These are phyloP conservation scores for Pristionchus entomophagus DNA, from an alignment of 2,888 invertebrate species.

Conservation along the genomic window DNA sequence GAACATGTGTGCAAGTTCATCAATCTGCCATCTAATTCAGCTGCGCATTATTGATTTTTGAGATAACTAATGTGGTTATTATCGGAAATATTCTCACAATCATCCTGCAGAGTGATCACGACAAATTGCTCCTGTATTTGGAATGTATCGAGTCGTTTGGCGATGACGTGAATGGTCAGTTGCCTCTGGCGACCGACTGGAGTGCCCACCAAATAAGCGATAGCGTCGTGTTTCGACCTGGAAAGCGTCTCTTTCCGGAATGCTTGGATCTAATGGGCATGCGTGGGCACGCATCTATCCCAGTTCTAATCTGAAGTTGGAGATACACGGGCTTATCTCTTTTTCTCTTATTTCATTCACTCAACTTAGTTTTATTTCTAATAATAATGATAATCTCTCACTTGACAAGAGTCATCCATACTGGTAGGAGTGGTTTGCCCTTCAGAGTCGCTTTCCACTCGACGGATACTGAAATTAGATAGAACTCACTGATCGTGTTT, in stretches of 20 bases:
- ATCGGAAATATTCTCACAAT: conserved; percentile 57
- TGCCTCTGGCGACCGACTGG: conserved; percentile 69
- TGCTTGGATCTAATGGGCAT: too few species aligned
- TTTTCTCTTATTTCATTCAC: too few species aligned
- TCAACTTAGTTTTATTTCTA: too few species aligned
- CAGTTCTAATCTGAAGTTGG: too few species aligned
- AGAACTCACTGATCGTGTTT: too few species aligned
- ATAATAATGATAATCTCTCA: too few species aligned
- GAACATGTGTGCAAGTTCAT: too few species aligned
- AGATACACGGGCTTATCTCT: too few species aligned
- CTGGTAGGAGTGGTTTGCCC: conserved; percentile 70
- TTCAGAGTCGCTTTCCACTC: conserved; percentile 74
- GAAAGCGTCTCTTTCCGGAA: too few species aligned
- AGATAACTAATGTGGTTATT: background rate
- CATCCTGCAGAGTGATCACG: conserved; percentile 66
- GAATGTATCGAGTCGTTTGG: conserved; percentile 70
- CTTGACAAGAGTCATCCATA: conserved; percentile 69
- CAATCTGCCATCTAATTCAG: too few species aligned
- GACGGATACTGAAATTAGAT: conserved; percentile 67
- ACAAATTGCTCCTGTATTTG: conserved; percentile 67
- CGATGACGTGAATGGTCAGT: conserved; percentile 72
- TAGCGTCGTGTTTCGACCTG: conserved; percentile 68
- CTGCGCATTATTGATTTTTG: too few species aligned
- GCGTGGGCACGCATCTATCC: too few species aligned
- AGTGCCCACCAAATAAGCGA: conserved; percentile 73